Evolutionary conservation across 2,888 invertebrate species (phyloP).

Genomic region (Thecocarcelia acutangulata): DNA sequence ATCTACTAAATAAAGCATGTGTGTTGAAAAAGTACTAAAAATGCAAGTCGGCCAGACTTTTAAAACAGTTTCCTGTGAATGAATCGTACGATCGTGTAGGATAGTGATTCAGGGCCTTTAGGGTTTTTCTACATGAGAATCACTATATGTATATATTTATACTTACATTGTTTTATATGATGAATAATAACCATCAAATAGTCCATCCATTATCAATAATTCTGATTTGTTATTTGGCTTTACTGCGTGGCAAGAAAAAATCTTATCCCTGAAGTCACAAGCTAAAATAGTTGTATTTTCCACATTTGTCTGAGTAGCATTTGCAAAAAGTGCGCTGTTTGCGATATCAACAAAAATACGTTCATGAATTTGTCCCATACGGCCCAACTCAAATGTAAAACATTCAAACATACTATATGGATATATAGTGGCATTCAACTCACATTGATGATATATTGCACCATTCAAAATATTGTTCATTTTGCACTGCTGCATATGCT

Average conservation of each 20-base stretch:
- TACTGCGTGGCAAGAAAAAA: conserved; percentile 72
- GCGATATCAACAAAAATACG: conserved; percentile 71
- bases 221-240: conserved; percentile 71
- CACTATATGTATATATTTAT: too few relatives aligned
- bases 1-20: too few relatives aligned
- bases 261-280: not conserved
- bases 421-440: conserved; percentile 69
- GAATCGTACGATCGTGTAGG: too few relatives aligned
- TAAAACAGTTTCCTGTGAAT: too few relatives aligned
- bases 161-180: too few relatives aligned
- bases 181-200: conserved; percentile 72
- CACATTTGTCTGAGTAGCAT: too few relatives aligned
- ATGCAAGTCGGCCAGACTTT: too few relatives aligned
- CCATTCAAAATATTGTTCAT: conserved; percentile 69
- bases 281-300: too few relatives aligned
- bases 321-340: conserved; percentile 44
- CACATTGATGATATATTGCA: conserved; percentile 70
- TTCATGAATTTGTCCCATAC: conserved; percentile 71
- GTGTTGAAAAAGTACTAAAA: too few relatives aligned
- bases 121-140: too few relatives aligned
- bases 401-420: conserved; percentile 73
- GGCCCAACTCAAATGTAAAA: conserved; percentile 71
- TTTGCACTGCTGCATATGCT: conserved; percentile 70
- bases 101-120: too few relatives aligned
- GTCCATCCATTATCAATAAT: conserved; percentile 72